phyloP scores from a whole-genome alignment of 2,113 vertebrate genomes.

The Leptosomus discolor region DNA sequence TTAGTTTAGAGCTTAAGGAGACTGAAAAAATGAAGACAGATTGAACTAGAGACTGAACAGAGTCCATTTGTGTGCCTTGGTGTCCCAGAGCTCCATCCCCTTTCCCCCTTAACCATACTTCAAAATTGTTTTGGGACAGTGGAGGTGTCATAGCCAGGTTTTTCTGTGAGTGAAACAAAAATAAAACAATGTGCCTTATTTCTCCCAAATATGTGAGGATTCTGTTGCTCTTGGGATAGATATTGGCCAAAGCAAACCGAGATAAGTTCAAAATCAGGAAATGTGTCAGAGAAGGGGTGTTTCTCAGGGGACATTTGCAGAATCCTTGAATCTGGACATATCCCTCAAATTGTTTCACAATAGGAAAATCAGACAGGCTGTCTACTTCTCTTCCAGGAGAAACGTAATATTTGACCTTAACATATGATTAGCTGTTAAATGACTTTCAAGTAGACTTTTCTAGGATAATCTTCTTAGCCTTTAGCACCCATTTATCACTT shows the following conservation, averaged over 20 bases:
- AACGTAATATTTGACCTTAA: slow-evolving; percentile 28
- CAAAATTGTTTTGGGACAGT: not conserved
- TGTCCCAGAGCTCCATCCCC: not conserved
- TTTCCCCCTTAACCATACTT: not conserved
- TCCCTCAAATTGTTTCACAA: not conserved
- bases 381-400: not conserved
- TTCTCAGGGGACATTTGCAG: not conserved
- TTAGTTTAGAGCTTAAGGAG: not conserved
- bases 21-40: not conserved
- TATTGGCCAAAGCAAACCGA: not conserved
- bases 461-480: slow-evolving; percentile 53
- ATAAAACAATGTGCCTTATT: not conserved
- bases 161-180: not conserved
- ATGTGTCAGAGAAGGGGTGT: not conserved
- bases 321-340: not conserved
- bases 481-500: slow-evolving; percentile 48
- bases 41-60: not conserved
- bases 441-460: slow-evolving; percentile 37
- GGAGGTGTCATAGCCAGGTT: not conserved
- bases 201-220: not conserved
- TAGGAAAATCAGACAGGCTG: not conserved
- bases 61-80: not conserved
- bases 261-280: not conserved
- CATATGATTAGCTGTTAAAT: slow-evolving; percentile 27
- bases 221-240: not conserved